Percentiles rank a stretch among this genome's conserved stretches.
phyloP scores from a whole-genome alignment of 1,140 invertebrate genomes.

The Pseudomyrmex concolor region DNA sequence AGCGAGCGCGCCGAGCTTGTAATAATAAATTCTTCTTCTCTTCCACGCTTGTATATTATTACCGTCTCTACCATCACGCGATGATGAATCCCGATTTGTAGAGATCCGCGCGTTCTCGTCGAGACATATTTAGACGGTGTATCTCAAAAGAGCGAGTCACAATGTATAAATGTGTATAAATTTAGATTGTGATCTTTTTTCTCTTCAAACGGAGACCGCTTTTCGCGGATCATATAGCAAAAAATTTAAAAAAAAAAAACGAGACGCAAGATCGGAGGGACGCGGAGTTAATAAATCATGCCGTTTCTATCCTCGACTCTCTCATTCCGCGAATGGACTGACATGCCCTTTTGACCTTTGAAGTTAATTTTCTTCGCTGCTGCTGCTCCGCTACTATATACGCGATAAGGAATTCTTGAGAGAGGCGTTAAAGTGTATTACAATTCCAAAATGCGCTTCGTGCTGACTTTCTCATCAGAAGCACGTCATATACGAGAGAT shows the following conservation, averaged over 20 bases:
- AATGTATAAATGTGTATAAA: too few relatives aligned
- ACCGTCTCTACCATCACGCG: not conserved
- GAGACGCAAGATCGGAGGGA: not conserved
- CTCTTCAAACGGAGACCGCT: too few relatives aligned
- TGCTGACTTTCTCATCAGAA: slow-evolving; percentile 11
- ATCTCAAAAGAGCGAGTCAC: not conserved
- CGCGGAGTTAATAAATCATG: slow-evolving; percentile 40
- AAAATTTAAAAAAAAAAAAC: not conserved
- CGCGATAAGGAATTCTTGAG: slow-evolving; percentile 19
- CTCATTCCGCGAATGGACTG: slow-evolving; percentile 20
- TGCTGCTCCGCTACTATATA: not conserved
- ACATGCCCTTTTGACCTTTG: slow-evolving; percentile 53
- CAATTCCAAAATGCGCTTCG: slow-evolving; percentile 19
- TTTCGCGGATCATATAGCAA: not conserved
- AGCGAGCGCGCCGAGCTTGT: not conserved
- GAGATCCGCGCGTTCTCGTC: not conserved
- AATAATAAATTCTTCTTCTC: not conserved
- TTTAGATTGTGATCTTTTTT: too few relatives aligned
- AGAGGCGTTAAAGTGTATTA: slow-evolving; percentile 31
- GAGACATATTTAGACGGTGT: not conserved
- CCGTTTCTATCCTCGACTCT: slow-evolving; percentile 12
- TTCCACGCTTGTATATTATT: not conserved
- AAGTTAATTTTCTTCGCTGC: slow-evolving; percentile 42
- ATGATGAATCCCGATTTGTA: not conserved
- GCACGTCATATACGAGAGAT: not conserved